These are phyloP conservation scores for Paramormyrops hopkinsi DNA, from an alignment of 2,797 vertebrate species.

Conservation along the genomic window DNA sequence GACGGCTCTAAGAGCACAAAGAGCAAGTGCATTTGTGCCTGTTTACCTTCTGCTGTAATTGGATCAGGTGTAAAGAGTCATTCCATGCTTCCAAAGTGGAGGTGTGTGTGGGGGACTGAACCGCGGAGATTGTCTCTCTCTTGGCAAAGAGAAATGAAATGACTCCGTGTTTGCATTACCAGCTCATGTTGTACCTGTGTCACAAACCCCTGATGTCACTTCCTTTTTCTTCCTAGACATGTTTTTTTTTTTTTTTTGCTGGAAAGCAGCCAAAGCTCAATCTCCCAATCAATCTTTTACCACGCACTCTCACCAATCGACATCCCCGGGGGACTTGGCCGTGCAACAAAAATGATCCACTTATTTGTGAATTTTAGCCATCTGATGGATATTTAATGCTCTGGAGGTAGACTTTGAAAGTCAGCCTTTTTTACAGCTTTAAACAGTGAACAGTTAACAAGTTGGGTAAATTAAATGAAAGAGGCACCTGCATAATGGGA, in stretches of 20 bases:
- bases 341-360: slow-evolving; percentile 48
- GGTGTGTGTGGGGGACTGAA: not conserved
- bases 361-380: slow-evolving; percentile 52
- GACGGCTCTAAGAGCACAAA: not conserved
- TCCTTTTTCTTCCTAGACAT: slow-evolving; percentile 15
- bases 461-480: slow-evolving; percentile 62
- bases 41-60: slow-evolving; percentile 19
- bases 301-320: slow-evolving; percentile 33
- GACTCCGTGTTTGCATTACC: not conserved
- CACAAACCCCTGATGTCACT: slow-evolving; percentile 11
- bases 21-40: not conserved
- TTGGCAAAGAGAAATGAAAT: slow-evolving; percentile 13
- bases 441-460: slow-evolving; percentile 59
- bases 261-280: slow-evolving; percentile 33
- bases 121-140: not conserved
- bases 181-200: slow-evolving; percentile 15
- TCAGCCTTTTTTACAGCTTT: slow-evolving; percentile 52
- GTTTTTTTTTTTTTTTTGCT: slow-evolving; percentile 15
- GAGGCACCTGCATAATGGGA: slow-evolving; percentile 52
- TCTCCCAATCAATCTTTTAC: slow-evolving; percentile 46
- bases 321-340: slow-evolving; percentile 30
- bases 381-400: slow-evolving; percentile 45
- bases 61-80: slow-evolving; percentile 7
- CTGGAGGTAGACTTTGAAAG: slow-evolving; percentile 48
- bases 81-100: not conserved